Percentiles rank a stretch among this genome's conserved stretches.
Evolutionary conservation across 2,888 invertebrate genomes (phyloP).

Genomic region (Caenorhabditis imperialis): DNA sequence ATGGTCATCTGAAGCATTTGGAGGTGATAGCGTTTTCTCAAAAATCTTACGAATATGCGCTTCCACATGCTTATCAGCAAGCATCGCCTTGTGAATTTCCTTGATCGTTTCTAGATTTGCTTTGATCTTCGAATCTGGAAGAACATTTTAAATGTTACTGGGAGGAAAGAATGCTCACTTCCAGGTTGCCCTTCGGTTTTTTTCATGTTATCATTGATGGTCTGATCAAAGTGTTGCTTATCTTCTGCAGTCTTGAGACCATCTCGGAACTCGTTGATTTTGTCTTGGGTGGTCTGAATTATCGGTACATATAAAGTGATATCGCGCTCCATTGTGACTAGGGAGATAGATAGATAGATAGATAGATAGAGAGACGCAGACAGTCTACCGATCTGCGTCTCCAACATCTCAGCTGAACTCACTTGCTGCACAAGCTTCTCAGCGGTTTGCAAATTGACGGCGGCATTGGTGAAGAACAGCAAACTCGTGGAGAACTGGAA

Average conservation of each 20-base stretch:
- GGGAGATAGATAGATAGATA: too few species aligned
- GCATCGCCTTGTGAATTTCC: constrained; percentile 57
- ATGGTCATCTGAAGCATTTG: constrained; percentile 29
- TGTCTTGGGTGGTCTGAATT: constrained; percentile 52
- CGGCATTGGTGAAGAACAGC: constrained; percentile 55
- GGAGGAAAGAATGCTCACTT: constrained; percentile 9
- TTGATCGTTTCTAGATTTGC: constrained; percentile 50
- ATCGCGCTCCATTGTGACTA: too few species aligned
- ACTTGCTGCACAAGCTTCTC: constrained; percentile 54
- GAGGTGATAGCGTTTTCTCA: too few species aligned
- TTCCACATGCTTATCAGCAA: constrained; percentile 53
- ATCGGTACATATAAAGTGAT: not conserved
- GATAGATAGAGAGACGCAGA: too few species aligned
- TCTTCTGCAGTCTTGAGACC: constrained; percentile 43
- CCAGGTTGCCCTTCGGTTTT: constrained; percentile 46
- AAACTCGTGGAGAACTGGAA: constrained; percentile 58
- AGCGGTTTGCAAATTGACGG: constrained; percentile 56
- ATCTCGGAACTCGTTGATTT: constrained; percentile 50
- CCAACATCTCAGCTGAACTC: not conserved
- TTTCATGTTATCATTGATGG: constrained; percentile 54
- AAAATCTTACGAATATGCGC: constrained; percentile 51
- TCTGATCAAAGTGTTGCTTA: constrained; percentile 48
- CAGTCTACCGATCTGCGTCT: too few species aligned
- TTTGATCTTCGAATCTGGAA: constrained; percentile 36
- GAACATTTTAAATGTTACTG: not conserved